Conservation (phyloP, 1,140 invertebrate genomes). For the Achroia grisella region DNA sequence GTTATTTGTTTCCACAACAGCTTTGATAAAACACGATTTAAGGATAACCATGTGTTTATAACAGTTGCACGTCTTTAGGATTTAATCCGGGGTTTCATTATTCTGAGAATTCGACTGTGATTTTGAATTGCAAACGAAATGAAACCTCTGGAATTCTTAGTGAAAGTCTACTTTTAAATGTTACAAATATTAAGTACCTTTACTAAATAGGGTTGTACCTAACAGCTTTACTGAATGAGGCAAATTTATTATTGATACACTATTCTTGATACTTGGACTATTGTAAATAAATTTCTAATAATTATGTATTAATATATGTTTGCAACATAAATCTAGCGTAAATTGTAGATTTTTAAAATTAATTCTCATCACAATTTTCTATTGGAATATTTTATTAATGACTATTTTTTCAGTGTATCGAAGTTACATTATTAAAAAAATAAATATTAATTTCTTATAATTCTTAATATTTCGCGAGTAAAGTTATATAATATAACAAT, state of each 20-base stretch:
- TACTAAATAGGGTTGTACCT: slow-evolving; percentile 22
- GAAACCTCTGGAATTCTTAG: too few relatives aligned
- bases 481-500: too few relatives aligned
- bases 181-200: slow-evolving; percentile 14
- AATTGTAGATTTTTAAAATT: slow-evolving; percentile 1
- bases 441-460: too few relatives aligned
- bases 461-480: too few relatives aligned
- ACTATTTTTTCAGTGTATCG: not conserved
- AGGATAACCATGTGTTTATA: not conserved
- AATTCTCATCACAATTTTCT: slow-evolving; percentile 17
- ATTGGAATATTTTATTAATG: slow-evolving; percentile 8
- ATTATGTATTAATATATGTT: slow-evolving; percentile 16
- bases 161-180: not conserved
- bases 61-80: slow-evolving; percentile 1
- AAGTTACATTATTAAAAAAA: too few relatives aligned
- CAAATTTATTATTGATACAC: slow-evolving; percentile 21
- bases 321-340: slow-evolving; percentile 13
- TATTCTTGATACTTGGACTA: slow-evolving; percentile 66
- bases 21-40: not conserved
- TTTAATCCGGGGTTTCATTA: not conserved
- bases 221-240: slow-evolving; percentile 24
- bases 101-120: not conserved
- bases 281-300: slow-evolving; percentile 47
- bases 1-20: not conserved
- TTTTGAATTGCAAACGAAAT: too few relatives aligned